Conservation (phyloP, 2,113 vertebrate genomes). For the Chaetura pelagica region DNA sequence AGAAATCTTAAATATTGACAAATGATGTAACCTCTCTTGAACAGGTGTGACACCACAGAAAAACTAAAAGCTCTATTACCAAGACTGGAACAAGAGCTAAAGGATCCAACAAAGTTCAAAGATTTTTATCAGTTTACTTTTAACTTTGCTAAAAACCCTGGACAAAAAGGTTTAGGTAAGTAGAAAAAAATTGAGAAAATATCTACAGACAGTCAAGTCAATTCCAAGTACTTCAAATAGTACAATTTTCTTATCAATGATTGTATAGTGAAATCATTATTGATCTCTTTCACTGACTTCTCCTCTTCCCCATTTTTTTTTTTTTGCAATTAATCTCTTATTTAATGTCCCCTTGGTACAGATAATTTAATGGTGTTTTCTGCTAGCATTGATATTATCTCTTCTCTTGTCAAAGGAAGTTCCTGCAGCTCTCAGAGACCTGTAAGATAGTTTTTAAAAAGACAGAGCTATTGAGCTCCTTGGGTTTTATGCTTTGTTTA, state of each 20-base stretch:
- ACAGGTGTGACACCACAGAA: conserved; percentile 92
- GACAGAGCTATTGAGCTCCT: not conserved
- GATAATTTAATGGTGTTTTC: not conserved
- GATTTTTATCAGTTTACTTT: conserved; percentile 98
- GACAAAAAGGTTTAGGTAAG: conserved; percentile 95
- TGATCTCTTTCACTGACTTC: not conserved
- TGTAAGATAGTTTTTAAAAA: not conserved
- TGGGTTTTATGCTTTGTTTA: not conserved
- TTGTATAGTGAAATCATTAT: not conserved
- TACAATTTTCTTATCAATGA: not conserved
- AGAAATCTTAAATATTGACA: not conserved
- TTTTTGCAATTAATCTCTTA: not conserved
- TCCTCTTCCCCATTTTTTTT: not conserved
- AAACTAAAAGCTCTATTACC: conserved; percentile 90
- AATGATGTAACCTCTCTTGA: conserved; percentile 30
- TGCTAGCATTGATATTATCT: not conserved
- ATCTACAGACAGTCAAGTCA: not conserved
- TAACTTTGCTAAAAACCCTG: conserved; percentile 95
- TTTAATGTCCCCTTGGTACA: not conserved
- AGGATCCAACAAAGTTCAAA: conserved; percentile 92
- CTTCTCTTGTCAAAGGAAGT: not conserved
- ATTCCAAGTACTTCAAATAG: not conserved
- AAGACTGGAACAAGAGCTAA: conserved; percentile 92
- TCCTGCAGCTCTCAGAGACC: not conserved
- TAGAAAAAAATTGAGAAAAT: not conserved